These are phyloP conservation scores for Agelaius tricolor DNA, from an alignment of 2,113 vertebrate genomes.

Conservation along the genomic window DNA sequence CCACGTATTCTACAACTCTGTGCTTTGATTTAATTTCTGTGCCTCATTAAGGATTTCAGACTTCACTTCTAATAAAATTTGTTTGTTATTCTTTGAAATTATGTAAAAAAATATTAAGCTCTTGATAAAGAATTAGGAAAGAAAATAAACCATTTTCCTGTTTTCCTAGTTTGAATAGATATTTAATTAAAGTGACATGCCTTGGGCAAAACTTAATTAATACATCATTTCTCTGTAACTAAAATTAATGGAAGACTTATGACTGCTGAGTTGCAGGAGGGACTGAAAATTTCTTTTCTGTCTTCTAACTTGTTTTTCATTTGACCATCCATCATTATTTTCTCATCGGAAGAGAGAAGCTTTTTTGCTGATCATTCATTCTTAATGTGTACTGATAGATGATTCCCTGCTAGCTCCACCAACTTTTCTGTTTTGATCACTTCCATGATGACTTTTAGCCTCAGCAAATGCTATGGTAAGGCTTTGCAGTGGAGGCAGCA, in stretches of 20 bases:
- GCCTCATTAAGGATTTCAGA: background rate
- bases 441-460: background rate
- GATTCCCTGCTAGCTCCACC: background rate
- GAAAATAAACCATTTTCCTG: conserved; percentile 35
- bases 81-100: background rate
- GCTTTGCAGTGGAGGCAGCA: background rate
- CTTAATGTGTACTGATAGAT: background rate
- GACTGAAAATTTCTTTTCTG: background rate
- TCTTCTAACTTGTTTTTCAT: background rate
- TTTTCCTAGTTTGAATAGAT: conserved; percentile 39
- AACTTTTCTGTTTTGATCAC: background rate
- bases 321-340: background rate
- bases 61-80: background rate
- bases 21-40: conserved; percentile 21
- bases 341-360: background rate
- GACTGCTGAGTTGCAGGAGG: background rate
- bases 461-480: background rate
- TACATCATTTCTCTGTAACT: background rate
- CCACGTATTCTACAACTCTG: background rate
- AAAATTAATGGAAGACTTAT: background rate
- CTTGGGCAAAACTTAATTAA: conserved; percentile 41
- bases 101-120: background rate
- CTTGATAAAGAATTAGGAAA: conserved; percentile 29
- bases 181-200: conserved; percentile 39
- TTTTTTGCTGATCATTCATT: background rate